phyloP scores from a whole-genome alignment of 2,113 vertebrate genomes.

The Mesitornis unicolor region DNA sequence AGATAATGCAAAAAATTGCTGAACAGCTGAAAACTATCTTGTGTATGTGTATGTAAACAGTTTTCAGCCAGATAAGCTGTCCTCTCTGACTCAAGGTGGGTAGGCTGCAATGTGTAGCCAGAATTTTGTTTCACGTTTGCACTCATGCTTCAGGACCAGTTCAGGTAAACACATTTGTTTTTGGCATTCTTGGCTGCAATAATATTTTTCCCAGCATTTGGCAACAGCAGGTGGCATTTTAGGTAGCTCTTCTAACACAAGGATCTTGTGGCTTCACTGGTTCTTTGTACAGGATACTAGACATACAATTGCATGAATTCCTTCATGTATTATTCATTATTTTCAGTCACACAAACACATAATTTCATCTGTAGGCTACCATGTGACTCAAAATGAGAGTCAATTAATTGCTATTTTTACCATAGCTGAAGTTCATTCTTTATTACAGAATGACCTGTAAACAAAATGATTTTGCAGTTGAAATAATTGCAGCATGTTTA shows the following conservation, averaged over 20 bases:
- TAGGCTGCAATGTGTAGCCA: background rate
- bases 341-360: background rate
- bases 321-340: conserved; percentile 39
- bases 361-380: background rate
- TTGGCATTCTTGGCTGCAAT: background rate
- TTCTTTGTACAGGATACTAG: conserved; percentile 41
- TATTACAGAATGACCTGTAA: conserved; percentile 4
- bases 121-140: background rate
- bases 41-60: background rate
- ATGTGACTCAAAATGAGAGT: conserved; percentile 24
- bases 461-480: conserved; percentile 11
- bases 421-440: background rate
- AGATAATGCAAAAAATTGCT: background rate
- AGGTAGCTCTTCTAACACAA: conserved; percentile 9
- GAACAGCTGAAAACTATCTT: background rate
- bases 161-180: background rate
- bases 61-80: background rate
- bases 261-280: background rate
- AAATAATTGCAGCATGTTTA: background rate
- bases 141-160: background rate
- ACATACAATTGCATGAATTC: conserved; percentile 33
- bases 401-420: conserved; percentile 49
- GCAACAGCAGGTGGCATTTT: conserved; percentile 7
- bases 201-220: background rate
- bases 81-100: background rate